Conservation (phyloP, 2,888 invertebrate species). For the Spisula subtruncata region DNA sequence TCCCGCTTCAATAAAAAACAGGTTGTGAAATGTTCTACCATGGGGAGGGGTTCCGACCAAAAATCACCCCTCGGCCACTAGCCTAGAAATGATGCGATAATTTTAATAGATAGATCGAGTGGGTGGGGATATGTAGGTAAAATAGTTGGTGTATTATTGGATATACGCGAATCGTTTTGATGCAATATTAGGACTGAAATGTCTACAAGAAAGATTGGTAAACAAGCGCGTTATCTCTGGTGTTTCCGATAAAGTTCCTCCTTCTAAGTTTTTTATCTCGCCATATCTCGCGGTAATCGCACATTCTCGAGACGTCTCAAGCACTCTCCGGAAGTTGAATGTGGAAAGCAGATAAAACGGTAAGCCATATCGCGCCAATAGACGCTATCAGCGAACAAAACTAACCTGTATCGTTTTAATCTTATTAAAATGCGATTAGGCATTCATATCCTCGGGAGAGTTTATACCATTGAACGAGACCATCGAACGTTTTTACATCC, state of each 20-base stretch:
- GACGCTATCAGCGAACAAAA: conserved; percentile 30
- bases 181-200: conserved; percentile 22
- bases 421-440: conserved; percentile 30
- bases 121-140: conserved; percentile 8
- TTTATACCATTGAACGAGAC: not conserved
- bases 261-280: conserved; percentile 29
- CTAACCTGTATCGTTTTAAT: conserved; percentile 31
- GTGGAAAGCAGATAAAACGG: conserved; percentile 31
- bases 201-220: not conserved
- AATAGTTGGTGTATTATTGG: not conserved
- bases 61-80: too few species aligned
- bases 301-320: conserved; percentile 44
- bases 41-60: too few species aligned
- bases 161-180: not conserved
- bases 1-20: too few species aligned
- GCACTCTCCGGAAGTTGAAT: conserved; percentile 40
- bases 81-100: too few species aligned
- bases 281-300: conserved; percentile 33
- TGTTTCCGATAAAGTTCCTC: conserved; percentile 13
- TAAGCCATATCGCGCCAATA: conserved; percentile 40
- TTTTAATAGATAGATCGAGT: not conserved
- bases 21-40: too few species aligned
- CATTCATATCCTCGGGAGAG: conserved; percentile 19
- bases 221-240: conserved; percentile 6
- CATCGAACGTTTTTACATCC: conserved; percentile 8